phyloP scores from a whole-genome alignment of 37 sponge, comb jelly and placozoan genomes.

The Halichondria panicea region DNA sequence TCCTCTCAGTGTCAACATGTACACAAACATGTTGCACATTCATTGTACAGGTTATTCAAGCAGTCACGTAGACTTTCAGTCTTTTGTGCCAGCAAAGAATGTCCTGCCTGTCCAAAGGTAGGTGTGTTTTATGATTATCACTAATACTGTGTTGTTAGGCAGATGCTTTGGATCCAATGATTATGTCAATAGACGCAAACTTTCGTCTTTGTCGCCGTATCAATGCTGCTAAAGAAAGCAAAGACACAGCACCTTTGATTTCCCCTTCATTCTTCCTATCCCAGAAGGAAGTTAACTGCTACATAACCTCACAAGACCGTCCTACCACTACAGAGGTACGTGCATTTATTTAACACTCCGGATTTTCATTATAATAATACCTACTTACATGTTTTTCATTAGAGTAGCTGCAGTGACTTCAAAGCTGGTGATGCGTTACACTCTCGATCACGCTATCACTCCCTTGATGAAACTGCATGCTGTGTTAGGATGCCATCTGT shows the following conservation, averaged over 20 bases:
- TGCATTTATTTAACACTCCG: background rate
- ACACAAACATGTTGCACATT: too few species aligned
- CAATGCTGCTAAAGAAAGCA: conserved; percentile 3
- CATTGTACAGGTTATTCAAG: too few species aligned
- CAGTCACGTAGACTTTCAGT: too few species aligned
- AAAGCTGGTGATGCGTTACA: background rate
- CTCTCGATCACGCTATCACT: background rate
- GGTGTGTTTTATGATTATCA: background rate
- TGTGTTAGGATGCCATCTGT: conserved; percentile 4
- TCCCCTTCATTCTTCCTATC: background rate
- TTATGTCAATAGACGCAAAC: conserved; percentile 4
- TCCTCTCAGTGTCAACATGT: too few species aligned
- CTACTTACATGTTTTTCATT: background rate
- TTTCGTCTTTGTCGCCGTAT: conserved; percentile 16
- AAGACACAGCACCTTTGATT: background rate
- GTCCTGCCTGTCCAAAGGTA: conserved; percentile 19
- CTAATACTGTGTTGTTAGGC: background rate
- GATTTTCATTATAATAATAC: background rate
- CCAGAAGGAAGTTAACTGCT: background rate
- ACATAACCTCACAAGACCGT: background rate
- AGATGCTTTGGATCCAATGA: background rate
- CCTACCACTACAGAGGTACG: background rate
- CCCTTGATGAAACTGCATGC: background rate
- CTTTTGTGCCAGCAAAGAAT: too few species aligned
- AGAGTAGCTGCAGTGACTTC: background rate